Evolutionary conservation across 1,140 invertebrate species (phyloP).

Genomic region (Nephila pilipes): DNA sequence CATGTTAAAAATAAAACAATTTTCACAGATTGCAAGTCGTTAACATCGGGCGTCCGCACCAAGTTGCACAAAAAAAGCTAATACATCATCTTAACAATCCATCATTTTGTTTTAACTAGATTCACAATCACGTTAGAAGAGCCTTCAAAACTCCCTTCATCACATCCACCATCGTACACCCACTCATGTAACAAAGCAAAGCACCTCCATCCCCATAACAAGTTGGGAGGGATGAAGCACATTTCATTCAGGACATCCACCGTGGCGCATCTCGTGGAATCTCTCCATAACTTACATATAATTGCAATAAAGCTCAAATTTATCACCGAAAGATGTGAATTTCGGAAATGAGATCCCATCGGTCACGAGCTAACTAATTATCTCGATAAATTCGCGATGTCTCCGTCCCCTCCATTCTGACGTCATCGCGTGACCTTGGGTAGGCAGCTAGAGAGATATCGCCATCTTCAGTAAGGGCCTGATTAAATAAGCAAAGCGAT

Average conservation of each 20-base stretch:
- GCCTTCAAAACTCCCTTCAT: background rate
- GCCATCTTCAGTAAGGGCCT: background rate
- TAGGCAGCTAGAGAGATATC: background rate
- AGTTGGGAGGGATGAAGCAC: background rate
- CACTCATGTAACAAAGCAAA: background rate
- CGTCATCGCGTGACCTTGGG: slow-evolving; percentile 1
- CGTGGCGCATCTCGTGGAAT: background rate
- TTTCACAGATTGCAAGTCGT: too few species aligned
- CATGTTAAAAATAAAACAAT: too few species aligned
- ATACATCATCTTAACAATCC: too few species aligned
- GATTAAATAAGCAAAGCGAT: slow-evolving; percentile 27
- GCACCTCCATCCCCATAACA: background rate
- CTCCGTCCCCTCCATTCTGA: background rate
- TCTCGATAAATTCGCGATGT: slow-evolving; percentile 26
- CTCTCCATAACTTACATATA: background rate
- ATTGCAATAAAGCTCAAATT: slow-evolving; percentile 1
- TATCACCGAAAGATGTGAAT: slow-evolving; percentile 31
- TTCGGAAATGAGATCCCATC: slow-evolving; percentile 30
- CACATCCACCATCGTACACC: background rate
- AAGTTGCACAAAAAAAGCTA: too few species aligned
- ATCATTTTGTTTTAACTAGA: too few species aligned
- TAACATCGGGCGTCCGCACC: too few species aligned
- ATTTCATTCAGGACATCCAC: background rate
- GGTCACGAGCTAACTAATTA: slow-evolving; percentile 22
- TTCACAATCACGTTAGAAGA: background rate